phyloP scores from a whole-genome alignment of 2,888 invertebrate species.

The Diploptera punctata region DNA sequence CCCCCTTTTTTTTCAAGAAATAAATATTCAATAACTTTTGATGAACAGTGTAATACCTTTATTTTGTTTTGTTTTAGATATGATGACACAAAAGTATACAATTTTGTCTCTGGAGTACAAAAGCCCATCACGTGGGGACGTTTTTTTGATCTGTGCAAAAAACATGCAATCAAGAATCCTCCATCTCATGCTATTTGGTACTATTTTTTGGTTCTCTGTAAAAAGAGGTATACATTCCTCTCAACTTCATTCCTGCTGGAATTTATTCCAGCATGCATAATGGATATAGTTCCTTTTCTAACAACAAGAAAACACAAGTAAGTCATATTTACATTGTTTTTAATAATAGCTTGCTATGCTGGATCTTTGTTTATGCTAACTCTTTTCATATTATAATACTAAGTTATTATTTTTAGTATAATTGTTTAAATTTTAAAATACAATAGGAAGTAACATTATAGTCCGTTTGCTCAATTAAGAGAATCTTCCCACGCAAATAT shows the following conservation, averaged over 20 bases:
- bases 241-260: neutral
- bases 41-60: too few species aligned
- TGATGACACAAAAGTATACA: neutral
- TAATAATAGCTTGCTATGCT: neutral
- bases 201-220: neutral
- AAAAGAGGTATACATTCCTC: neutral
- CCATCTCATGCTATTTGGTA: neutral
- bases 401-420: too few species aligned
- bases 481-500: too few species aligned
- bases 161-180: neutral
- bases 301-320: neutral
- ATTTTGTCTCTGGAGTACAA: neutral
- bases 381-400: too few species aligned
- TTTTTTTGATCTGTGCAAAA: neutral
- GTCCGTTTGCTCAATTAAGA: too few species aligned
- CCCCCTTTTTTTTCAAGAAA: too few species aligned
- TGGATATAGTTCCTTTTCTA: neutral
- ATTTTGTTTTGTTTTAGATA: neutral
- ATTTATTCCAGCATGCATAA: neutral
- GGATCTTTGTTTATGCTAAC: neutral
- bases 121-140: neutral
- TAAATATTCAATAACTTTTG: too few species aligned
- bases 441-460: too few species aligned
- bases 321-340: neutral
- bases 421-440: too few species aligned